A percentile compares a stretch with the other conserved stretches of the same genome.
Evolutionary conservation across 2,888 invertebrate genomes (phyloP).

Genomic region (Rhagium mordax): DNA sequence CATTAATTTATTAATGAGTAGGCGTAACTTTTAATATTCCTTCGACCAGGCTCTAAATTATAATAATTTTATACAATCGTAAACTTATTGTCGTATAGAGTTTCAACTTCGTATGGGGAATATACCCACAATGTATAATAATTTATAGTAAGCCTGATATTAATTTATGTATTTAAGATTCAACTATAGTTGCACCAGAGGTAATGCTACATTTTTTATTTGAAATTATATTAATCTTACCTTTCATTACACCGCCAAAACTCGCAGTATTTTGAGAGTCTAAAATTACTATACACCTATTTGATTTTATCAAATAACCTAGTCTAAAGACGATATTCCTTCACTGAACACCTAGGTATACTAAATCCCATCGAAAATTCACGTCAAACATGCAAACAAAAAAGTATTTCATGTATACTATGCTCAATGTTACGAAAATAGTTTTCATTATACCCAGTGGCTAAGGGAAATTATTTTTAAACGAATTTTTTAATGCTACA

Average conservation of each 20-base stretch:
- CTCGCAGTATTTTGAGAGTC: no score
- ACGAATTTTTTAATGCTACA: no score
- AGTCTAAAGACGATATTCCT: no score
- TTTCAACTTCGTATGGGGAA: background rate
- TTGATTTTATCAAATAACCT: no score
- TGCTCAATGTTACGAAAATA: no score
- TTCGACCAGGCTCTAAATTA: constrained; percentile 15
- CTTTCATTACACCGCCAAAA: background rate
- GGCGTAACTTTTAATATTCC: constrained; percentile 25
- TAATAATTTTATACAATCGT: constrained; percentile 23
- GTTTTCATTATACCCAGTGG: no score
- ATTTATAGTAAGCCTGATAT: constrained; percentile 5
- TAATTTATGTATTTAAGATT: constrained; percentile 5
- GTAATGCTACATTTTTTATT: background rate
- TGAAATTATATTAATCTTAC: background rate
- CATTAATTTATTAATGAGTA: constrained; percentile 23
- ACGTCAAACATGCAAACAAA: no score
- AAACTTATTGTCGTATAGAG: constrained; percentile 17
- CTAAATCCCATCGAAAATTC: no score
- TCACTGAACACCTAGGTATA: no score
- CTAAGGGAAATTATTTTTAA: no score
- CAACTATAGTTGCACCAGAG: background rate
- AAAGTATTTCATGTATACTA: no score
- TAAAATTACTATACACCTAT: no score
- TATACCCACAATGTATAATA: background rate